Evolutionary conservation across 2,113 vertebrate genomes (phyloP), one percentile per base, ranked within the genome.

Genomic region (Elephas maximus): DNA sequence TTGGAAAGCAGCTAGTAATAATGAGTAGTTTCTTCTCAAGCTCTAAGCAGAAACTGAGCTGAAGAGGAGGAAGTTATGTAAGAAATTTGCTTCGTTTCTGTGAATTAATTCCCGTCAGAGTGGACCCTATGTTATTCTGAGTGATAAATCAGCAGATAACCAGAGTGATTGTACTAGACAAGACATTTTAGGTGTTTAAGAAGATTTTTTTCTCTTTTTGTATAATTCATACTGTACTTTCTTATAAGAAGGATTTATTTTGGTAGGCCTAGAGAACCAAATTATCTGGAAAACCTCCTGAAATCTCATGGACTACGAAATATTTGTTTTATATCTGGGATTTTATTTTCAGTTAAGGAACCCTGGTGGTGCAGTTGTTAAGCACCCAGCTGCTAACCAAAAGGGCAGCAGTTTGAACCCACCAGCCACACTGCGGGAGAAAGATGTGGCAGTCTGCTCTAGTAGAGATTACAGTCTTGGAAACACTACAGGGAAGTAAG

Each of bases 61-160:
- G 23, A 28, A 9, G 80, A 67, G 62, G 30, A 63, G 9, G 18
- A 44, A 41, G 24, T 62, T 8, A 2, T 7, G 5, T 45, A 15
- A 45, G 44, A 48, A n/a, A 45, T 10, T 48, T 17, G 7, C 51
- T 53, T 80, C 4, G 2, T 14, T 48, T 45, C 21, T 15, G 73
- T 18, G 4, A 21, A 12, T 17, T 21, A 15, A 84, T 18, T 67
- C 60, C 26, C 26, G 20, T 78, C 8, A 41, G 69, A 41, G 4
- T 7, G n/a, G 0, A 6, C 18, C 28, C n/a, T 62, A 0, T 21
- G 5, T 48, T 53, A 6, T 11, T 24, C 18, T 79, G 15, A 1
- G 23, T 37, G 51, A 4, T 33, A 3, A 45, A 44, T 73, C 51
- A 6, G 5, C 21, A 51, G 10, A 23, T 41, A 30, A 26, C 28